phyloP scores from a whole-genome alignment of 2,797 vertebrate species.

The Mustela erminea region DNA sequence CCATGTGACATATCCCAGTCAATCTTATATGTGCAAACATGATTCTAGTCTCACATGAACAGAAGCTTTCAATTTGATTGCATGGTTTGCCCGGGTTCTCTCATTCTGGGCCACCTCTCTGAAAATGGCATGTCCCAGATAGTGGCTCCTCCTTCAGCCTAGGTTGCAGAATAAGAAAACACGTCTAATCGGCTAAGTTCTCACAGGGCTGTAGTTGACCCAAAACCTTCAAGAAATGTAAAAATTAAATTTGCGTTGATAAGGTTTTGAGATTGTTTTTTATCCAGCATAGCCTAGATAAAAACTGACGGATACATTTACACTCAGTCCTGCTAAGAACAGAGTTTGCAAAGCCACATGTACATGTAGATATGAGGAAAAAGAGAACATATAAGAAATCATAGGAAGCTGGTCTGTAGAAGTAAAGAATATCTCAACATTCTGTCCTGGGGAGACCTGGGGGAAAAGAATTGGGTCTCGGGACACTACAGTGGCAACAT shows the following conservation, averaged over 20 bases:
- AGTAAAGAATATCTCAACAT: not conserved
- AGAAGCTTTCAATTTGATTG: not conserved
- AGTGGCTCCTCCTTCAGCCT: not conserved
- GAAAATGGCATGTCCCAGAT: not conserved
- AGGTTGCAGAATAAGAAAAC: not conserved
- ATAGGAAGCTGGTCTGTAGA: not conserved
- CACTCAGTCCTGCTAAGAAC: not conserved
- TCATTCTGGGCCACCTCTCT: not conserved
- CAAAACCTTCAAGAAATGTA: not conserved
- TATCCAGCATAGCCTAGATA: not conserved
- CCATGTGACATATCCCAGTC: not conserved
- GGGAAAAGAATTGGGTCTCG: not conserved
- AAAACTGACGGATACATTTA: not conserved
- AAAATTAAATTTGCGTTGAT: conserved; percentile 8
- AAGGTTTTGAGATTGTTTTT: not conserved
- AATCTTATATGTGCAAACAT: not conserved
- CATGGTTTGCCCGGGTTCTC: not conserved
- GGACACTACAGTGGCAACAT: not conserved
- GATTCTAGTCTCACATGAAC: not conserved
- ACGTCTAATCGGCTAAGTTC: not conserved
- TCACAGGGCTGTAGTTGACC: not conserved
- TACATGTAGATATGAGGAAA: not conserved
- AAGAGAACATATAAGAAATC: not conserved
- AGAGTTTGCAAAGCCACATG: not conserved
- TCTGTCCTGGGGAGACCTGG: not conserved